A percentile compares a stretch with the other conserved stretches of the same genome.
phyloP scores from a whole-genome alignment of 2,888 invertebrate genomes.

The Geotrupes spiniger region DNA sequence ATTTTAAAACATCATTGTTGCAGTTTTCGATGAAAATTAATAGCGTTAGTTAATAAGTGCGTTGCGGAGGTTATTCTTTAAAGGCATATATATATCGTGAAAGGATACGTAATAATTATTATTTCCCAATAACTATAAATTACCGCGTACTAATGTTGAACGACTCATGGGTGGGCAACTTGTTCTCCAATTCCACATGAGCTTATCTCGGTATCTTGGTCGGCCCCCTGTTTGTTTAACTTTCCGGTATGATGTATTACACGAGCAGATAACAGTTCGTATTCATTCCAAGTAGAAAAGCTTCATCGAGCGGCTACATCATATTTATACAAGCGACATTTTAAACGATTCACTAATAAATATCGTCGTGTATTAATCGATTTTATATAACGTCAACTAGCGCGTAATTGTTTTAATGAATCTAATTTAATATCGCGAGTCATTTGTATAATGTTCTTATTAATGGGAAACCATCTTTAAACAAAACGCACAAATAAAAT shows the following conservation, averaged over 20 bases:
- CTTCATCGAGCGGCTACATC: conserved; percentile 12
- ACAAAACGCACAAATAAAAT: too few species aligned
- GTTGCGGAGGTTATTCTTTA: conserved; percentile 2
- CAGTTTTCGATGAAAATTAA: conserved; percentile 15
- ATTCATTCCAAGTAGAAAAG: conserved; percentile 18
- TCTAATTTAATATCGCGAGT: too few species aligned
- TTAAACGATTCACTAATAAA: too few species aligned
- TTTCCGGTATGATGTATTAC: conserved; percentile 38
- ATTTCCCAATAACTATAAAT: conserved; percentile 46
- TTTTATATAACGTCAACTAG: too few species aligned
- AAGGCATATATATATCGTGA: conserved; percentile 24
- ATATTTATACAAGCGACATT: too few species aligned
- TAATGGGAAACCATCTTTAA: too few species aligned
- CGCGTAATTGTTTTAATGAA: too few species aligned
- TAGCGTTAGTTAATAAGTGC: conserved; percentile 22
- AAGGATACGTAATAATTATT: conserved; percentile 45
- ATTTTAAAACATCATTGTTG: too few species aligned
- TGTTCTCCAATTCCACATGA: conserved; percentile 44
- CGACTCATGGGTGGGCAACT: conserved; percentile 47
- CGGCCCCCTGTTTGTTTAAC: conserved; percentile 46
- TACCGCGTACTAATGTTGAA: conserved; percentile 40
- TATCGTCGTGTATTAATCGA: too few species aligned
- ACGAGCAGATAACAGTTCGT: conserved; percentile 27
- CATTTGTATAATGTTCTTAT: too few species aligned
- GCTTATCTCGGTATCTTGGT: conserved; percentile 40